phyloP scores from a whole-genome alignment of 1,140 invertebrate species.

The Brachionus sp. region DNA sequence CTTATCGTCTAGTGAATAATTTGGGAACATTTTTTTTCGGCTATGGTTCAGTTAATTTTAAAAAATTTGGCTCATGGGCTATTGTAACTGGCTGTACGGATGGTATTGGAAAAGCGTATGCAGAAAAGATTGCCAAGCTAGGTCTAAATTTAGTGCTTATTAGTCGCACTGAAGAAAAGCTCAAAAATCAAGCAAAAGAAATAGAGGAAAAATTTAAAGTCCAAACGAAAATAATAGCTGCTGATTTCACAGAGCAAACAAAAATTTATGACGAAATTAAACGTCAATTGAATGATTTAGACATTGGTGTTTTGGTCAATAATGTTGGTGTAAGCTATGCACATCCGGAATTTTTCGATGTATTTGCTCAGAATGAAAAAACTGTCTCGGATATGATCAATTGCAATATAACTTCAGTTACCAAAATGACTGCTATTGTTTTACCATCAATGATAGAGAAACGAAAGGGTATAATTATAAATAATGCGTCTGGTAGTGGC shows the following conservation, averaged over 20 bases:
- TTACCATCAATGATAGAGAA: conserved; percentile 82
- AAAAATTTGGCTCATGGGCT: conserved; percentile 51
- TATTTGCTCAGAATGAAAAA: conserved; percentile 51
- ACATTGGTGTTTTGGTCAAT: conserved; percentile 87
- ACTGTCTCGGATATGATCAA: conserved; percentile 64
- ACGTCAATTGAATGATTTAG: conserved; percentile 70
- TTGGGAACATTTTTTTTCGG: conserved; percentile 28
- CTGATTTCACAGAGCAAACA: conserved; percentile 72
- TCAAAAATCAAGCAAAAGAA: conserved; percentile 74
- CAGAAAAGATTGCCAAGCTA: conserved; percentile 65
- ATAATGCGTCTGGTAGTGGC: conserved; percentile 80
- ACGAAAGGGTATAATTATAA: conserved; percentile 80
- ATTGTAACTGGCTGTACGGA: conserved; percentile 85
- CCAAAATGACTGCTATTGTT: conserved; percentile 74
- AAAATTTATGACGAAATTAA: conserved; percentile 74
- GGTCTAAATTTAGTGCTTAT: conserved; percentile 83
- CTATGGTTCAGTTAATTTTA: conserved; percentile 9
- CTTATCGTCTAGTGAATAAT: conserved; percentile 1
- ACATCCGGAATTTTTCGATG: conserved; percentile 68
- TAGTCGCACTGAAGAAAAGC: conserved; percentile 75
- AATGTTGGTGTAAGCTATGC: conserved; percentile 89
- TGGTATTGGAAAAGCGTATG: conserved; percentile 85
- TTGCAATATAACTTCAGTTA: conserved; percentile 72
- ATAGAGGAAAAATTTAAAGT: conserved; percentile 72
- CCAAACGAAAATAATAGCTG: conserved; percentile 74